Percentiles rank a stretch among this genome's conserved stretches.
Evolutionary conservation across 2,888 invertebrate species (phyloP).

Genomic region (Sarcophaga rosellei): DNA sequence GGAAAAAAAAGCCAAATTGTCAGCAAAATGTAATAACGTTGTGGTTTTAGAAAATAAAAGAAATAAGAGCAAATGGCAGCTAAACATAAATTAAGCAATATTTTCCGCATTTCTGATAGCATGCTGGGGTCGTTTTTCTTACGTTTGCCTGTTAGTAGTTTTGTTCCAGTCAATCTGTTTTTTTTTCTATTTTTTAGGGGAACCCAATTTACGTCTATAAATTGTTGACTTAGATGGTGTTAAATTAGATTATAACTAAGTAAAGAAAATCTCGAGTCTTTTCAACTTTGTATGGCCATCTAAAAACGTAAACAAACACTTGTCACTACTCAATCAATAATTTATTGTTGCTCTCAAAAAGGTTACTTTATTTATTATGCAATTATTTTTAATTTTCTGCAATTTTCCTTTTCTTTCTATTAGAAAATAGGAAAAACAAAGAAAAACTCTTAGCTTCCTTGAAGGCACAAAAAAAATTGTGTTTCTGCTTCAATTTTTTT

Average conservation of each 20-base stretch:
- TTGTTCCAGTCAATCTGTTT: background rate
- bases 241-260: slow-evolving; percentile 6
- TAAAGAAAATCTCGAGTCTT: background rate
- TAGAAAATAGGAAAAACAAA: too few species aligned
- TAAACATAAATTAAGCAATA: slow-evolving; percentile 47
- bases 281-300: background rate
- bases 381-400: background rate
- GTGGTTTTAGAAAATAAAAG: background rate
- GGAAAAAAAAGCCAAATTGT: slow-evolving; percentile 34
- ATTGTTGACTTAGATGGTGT: background rate
- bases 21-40: background rate
- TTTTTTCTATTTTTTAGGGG: slow-evolving; percentile 4
- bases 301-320: background rate
- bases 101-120: slow-evolving; percentile 65
- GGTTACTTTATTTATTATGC: background rate
- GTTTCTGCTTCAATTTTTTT: too few species aligned
- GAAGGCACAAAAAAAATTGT: too few species aligned
- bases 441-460: too few species aligned
- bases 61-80: slow-evolving; percentile 32
- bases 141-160: slow-evolving; percentile 13
- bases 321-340: background rate
- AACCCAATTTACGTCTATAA: slow-evolving; percentile 8
- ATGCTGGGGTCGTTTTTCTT: slow-evolving; percentile 42
- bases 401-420: background rate
- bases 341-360: background rate